Percentiles rank a stretch among this genome's conserved stretches.
phyloP scores from a whole-genome alignment of 2,888 invertebrate genomes.

The Coelogynopora nodosa region DNA sequence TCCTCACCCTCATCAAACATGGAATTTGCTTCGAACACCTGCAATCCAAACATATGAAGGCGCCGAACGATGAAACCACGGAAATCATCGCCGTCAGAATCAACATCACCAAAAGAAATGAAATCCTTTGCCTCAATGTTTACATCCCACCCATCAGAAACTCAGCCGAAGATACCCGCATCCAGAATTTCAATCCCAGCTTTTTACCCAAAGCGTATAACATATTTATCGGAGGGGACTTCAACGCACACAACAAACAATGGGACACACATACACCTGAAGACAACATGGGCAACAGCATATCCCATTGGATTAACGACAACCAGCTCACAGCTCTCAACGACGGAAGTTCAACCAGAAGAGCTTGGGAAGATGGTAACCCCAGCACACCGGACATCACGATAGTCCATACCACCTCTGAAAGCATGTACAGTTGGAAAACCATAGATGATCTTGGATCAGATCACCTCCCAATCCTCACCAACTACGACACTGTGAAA shows the following conservation, averaged over 20 bases:
- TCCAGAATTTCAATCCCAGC: background rate
- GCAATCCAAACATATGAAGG: background rate
- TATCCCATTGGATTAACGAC: background rate
- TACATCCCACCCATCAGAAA: background rate
- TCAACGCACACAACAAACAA: background rate
- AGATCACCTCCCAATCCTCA: background rate
- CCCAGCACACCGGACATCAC: background rate
- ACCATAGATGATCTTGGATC: background rate
- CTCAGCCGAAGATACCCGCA: background rate
- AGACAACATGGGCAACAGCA: background rate
- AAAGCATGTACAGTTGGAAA: background rate
- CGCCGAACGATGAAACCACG: background rate
- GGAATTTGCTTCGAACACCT: background rate
- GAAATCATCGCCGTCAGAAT: background rate
- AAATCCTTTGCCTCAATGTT: background rate
- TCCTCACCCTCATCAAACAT: background rate
- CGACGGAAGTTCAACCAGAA: background rate
- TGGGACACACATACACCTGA: background rate
- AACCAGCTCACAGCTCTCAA: background rate
- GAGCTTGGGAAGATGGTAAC: background rate
- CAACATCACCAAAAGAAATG: background rate
- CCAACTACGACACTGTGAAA: background rate
- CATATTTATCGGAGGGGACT: no score
- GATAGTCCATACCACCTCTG: background rate
- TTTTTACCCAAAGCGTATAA: background rate